Base-by-base conservation (phyloP, 2,888 invertebrate genomes). In the Lithosia quadra region DNA sequence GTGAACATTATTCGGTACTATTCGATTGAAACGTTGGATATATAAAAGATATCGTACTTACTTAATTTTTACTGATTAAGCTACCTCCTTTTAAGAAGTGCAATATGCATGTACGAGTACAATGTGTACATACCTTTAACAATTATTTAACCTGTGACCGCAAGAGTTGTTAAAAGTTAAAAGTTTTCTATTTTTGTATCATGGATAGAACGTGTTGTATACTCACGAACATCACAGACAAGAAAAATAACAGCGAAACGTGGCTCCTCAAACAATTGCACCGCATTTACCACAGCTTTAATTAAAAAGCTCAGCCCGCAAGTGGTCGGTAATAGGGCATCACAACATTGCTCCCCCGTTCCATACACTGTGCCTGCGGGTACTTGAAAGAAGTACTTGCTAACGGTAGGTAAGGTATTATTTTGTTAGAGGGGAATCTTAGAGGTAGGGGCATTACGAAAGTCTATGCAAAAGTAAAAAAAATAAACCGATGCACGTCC, bases 251-350 rank as follows among this genome's bases (percentile, higher is more conserved):
- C 73, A 70, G 72, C 74, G 69, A 67, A 68, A 70, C 68, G 55
- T 67, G 68, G 63, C 66, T 56, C 24, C 33, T 67, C 72, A 78
- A 83, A 83, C 83, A 86, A 81, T 84, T 83, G 71, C 83, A 77
- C 74, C 69, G 77, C 82, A 84, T 84, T 88, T 85, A 84, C 83
- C 71, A 68, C 83, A 83, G 80, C 86, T 89, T 90, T 91, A 92
- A 93, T 93, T 93, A 92, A 92, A 92, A 92, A 91, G 91, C 90
- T 87, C 88, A 89, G 85, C 88, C 84, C 81, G 86, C 83, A 88
- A 91, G 88, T 82, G 83, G 86, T 80, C 79, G 80, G 87, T 92
- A 92, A 92, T 89, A 89, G 88, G 87, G 90, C 89, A 91, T 89
- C 89, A 92, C 87, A 90, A 90, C 91, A 89, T 86, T 83, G 83